phyloP scores from a whole-genome alignment of 2,888 invertebrate species.

The Andrena dorsata region DNA sequence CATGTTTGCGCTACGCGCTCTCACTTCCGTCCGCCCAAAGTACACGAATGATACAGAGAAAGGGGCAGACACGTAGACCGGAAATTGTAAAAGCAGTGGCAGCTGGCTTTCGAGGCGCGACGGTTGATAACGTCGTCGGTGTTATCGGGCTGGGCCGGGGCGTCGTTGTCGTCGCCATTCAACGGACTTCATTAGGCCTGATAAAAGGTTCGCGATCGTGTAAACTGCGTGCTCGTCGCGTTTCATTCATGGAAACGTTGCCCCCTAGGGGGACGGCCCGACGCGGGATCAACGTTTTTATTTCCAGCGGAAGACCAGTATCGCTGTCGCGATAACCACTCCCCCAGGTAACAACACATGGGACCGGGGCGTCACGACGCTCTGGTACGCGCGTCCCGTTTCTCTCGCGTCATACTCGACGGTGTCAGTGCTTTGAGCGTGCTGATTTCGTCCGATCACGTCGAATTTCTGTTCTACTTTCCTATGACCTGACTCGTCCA shows the following conservation, averaged over 20 bases:
- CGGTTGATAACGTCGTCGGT: constrained; percentile 57
- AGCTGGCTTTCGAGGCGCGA: constrained; percentile 61
- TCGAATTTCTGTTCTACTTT: no score
- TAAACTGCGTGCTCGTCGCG: constrained; percentile 61
- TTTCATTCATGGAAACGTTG: constrained; percentile 73
- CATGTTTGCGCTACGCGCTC: no score
- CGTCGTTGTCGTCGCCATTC: constrained; percentile 57
- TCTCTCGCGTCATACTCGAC: no score
- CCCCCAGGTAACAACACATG: constrained; percentile 35
- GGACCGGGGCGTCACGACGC: not conserved
- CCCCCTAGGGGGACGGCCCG: constrained; percentile 24
- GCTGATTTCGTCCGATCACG: no score
- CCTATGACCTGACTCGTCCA: no score
- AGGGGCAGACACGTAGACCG: constrained; percentile 5
- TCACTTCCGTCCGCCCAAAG: no score
- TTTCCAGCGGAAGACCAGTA: constrained; percentile 70
- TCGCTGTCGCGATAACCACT: constrained; percentile 61
- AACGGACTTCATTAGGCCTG: constrained; percentile 63
- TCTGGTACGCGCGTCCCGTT: not conserved
- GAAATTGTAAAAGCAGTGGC: constrained; percentile 60
- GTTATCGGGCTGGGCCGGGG: constrained; percentile 60
- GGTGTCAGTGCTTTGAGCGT: no score
- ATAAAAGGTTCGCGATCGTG: constrained; percentile 61
- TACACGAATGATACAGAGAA: no score
- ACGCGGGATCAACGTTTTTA: constrained; percentile 60